A percentile compares a stretch with the other conserved stretches of the same genome.
Evolutionary conservation across 1,140 invertebrate genomes (phyloP).

Genomic region (Oryctes rhinoceros): DNA sequence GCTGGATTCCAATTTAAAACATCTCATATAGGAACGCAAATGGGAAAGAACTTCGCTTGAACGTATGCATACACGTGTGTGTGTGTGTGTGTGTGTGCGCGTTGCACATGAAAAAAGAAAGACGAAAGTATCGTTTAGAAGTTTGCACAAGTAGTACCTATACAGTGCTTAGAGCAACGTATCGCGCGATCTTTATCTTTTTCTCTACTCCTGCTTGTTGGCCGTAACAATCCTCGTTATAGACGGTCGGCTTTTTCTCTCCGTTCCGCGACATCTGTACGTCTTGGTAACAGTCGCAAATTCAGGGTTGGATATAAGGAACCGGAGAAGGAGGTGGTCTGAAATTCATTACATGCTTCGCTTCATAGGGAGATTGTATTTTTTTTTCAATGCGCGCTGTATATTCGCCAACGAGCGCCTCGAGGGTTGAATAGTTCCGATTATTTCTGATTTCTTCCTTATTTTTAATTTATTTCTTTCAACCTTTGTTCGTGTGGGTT

Average conservation of each 20-base stretch:
- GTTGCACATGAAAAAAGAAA: slow-evolving; percentile 45
- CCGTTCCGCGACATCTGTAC: slow-evolving; percentile 45
- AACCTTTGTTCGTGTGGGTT: too few relatives aligned
- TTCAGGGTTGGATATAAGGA: slow-evolving; percentile 15
- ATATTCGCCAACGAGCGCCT: slow-evolving; percentile 22
- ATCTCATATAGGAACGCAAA: slow-evolving; percentile 54
- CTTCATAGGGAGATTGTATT: slow-evolving; percentile 58
- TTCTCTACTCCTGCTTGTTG: background rate
- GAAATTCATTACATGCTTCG: slow-evolving; percentile 58
- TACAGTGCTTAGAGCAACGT: slow-evolving; percentile 38
- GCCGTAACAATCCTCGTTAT: slow-evolving; percentile 33
- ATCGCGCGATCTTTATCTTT: slow-evolving; percentile 27
- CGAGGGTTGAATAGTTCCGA: slow-evolving; percentile 4
- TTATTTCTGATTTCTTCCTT: slow-evolving; percentile 32
- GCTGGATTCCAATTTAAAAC: slow-evolving; percentile 48
- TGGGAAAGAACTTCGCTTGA: background rate
- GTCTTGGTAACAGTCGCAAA: slow-evolving; percentile 49
- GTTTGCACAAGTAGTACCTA: background rate
- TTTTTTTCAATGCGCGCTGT: slow-evolving; percentile 48
- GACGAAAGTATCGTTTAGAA: slow-evolving; percentile 42
- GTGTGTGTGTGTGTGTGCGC: background rate
- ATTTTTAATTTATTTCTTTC: slow-evolving; percentile 6
- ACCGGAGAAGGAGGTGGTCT: slow-evolving; percentile 40
- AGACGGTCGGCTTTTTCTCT: slow-evolving; percentile 38
- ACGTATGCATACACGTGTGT: background rate